phyloP scores from a whole-genome alignment of 2,888 invertebrate species.

The Rotaria socialis region DNA sequence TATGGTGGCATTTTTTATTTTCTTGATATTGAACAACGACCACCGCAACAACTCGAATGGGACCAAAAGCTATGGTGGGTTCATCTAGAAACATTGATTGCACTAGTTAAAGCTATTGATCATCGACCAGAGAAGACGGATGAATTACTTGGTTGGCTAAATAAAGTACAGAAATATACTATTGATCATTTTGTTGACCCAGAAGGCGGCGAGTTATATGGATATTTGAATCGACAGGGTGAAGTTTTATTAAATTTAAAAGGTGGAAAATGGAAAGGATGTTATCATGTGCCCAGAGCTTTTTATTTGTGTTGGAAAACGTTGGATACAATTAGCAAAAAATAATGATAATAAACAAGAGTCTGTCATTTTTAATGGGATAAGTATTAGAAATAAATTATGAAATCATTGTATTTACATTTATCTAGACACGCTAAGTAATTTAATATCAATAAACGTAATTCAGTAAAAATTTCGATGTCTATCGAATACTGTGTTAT shows the following conservation, averaged over 20 bases:
- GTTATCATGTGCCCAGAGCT: slow-evolving; percentile 16
- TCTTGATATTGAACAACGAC: slow-evolving; percentile 17
- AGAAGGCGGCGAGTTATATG: slow-evolving; percentile 2
- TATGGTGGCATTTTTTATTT: slow-evolving; percentile 17
- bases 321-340: slow-evolving; percentile 4
- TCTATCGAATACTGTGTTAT: no score
- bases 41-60: slow-evolving; percentile 34
- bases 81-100: slow-evolving; percentile 28
- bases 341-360: not conserved
- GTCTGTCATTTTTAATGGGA: not conserved
- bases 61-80: slow-evolving; percentile 36
- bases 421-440: no score
- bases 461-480: no score
- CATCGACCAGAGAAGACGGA: not conserved
- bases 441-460: no score
- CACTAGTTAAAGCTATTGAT: not conserved
- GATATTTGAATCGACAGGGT: slow-evolving; percentile 17
- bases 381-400: no score
- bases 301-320: slow-evolving; percentile 29
- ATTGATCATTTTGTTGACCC: slow-evolving; percentile 20
- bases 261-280: slow-evolving; percentile 37
- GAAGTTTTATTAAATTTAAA: slow-evolving; percentile 21
- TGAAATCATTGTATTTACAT: no score
- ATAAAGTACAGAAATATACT: slow-evolving; percentile 16
- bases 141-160: not conserved